phyloP scores from a whole-genome alignment of 2,888 invertebrate species.

The Kuschelorhynchus macadamiae region DNA sequence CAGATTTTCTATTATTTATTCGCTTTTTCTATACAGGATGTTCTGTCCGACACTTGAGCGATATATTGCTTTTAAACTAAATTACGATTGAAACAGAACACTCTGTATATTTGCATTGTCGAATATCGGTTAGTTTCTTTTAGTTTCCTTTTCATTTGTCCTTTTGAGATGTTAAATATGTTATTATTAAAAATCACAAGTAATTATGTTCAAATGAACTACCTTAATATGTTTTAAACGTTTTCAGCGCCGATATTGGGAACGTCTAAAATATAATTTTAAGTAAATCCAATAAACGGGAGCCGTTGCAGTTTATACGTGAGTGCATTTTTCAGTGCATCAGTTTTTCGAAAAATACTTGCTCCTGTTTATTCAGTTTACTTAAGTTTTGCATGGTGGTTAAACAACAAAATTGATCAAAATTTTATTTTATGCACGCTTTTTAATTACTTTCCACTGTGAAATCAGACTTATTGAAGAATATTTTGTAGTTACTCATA shows the following conservation, averaged over 20 bases:
- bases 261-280: conserved; percentile 7
- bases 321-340: too few relatives aligned
- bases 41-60: too few relatives aligned
- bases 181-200: conserved; percentile 1
- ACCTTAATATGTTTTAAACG: conserved; percentile 67
- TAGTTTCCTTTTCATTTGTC: conserved; percentile 48
- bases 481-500: conserved; percentile 49
- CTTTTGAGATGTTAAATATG: conserved; percentile 20
- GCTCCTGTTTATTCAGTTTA: too few relatives aligned
- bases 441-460: conserved; percentile 51
- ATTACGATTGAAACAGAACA: too few relatives aligned
- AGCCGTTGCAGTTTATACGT: too few relatives aligned
- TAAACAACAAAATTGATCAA: too few relatives aligned
- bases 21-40: conserved; percentile 12
- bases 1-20: conserved; percentile 15
- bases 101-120: conserved; percentile 56
- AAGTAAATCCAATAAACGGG: too few relatives aligned
- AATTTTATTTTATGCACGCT: conserved; percentile 46
- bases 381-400: too few relatives aligned
- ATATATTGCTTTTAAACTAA: too few relatives aligned
- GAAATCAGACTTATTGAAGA: conserved; percentile 43
- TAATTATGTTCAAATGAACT: conserved; percentile 52
- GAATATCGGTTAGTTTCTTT: conserved; percentile 58
- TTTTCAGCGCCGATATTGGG: conserved; percentile 56
- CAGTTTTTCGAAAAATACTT: too few relatives aligned